These are phyloP conservation scores for Lamproptera curius DNA, from an alignment of 2,888 invertebrate species.

Conservation along the genomic window DNA sequence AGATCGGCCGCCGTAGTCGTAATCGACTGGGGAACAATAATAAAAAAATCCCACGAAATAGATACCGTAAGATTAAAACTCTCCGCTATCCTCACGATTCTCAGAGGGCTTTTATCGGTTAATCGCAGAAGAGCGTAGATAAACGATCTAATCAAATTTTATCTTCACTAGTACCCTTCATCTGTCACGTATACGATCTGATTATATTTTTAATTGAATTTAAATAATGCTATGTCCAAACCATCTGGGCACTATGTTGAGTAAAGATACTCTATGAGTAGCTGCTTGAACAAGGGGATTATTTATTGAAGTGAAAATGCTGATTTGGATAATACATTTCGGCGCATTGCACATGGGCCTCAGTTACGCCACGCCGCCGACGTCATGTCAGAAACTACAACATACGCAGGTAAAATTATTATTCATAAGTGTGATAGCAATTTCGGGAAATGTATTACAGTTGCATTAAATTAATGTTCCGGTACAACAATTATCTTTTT, in stretches of 20 bases:
- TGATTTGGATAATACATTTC: constrained; percentile 37
- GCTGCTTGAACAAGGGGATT: constrained; percentile 1
- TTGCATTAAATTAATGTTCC: too few species aligned
- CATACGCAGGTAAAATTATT: constrained; percentile 62
- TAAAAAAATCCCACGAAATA: too few species aligned
- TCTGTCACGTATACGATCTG: constrained; percentile 27
- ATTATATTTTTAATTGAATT: constrained; percentile 24
- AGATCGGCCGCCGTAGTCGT: too few species aligned
- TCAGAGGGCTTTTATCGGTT: constrained; percentile 8
- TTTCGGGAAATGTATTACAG: too few species aligned
- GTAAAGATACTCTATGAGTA: constrained; percentile 16
- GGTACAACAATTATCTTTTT: too few species aligned
- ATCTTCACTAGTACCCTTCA: constrained; percentile 11
- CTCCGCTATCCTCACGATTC: constrained; percentile 2
- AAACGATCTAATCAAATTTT: constrained; percentile 9
- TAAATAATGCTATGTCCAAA: constrained; percentile 24
- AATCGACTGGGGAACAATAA: too few species aligned
- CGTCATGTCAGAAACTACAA: constrained; percentile 40
- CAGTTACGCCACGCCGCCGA: constrained; percentile 37
- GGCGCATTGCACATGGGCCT: constrained; percentile 42
- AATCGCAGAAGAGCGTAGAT: constrained; percentile 9
- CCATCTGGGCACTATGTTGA: constrained; percentile 16
- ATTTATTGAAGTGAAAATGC: constrained; percentile 37
- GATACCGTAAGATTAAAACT: constrained; percentile 1
- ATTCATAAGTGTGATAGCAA: too few species aligned